phyloP scores from a whole-genome alignment of 2,888 invertebrate genomes.

The Drosophila longiperda region DNA sequence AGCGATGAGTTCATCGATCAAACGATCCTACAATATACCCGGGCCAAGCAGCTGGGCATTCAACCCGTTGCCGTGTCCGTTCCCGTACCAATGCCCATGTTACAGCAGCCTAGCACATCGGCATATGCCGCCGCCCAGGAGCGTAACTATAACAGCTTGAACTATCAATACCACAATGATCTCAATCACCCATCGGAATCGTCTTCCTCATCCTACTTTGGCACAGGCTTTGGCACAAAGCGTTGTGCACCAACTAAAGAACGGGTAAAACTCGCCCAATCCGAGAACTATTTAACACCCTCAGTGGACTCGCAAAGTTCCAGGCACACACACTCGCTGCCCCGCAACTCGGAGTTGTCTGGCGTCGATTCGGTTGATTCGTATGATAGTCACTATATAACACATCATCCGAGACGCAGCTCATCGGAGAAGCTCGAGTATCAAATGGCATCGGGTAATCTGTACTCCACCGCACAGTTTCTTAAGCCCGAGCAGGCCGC shows the following conservation, averaged over 20 bases:
- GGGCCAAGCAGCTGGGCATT: constrained; percentile 80
- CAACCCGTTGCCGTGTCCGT: constrained; percentile 42
- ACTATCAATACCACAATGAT: constrained; percentile 83
- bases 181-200: constrained; percentile 84
- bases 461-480: constrained; percentile 86
- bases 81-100: constrained; percentile 34
- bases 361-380: constrained; percentile 85
- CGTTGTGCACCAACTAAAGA: constrained; percentile 71
- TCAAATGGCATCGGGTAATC: constrained; percentile 87
- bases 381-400: constrained; percentile 84
- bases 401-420: constrained; percentile 77
- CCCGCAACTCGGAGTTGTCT: constrained; percentile 84
- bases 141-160: constrained; percentile 68
- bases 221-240: constrained; percentile 80
- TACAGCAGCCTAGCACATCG: constrained; percentile 64
- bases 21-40: constrained; percentile 82
- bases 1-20: constrained; percentile 85
- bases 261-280: constrained; percentile 79
- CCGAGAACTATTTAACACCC: constrained; percentile 83
- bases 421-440: constrained; percentile 86
- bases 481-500: constrained; percentile 73
- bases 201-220: constrained; percentile 84
- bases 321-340: constrained; percentile 83
- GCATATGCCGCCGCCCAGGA: constrained; percentile 72
- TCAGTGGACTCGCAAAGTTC: constrained; percentile 83